Evolutionary conservation across 2,888 invertebrate species (phyloP).

Genomic region (Chaetoderma sp.): DNA sequence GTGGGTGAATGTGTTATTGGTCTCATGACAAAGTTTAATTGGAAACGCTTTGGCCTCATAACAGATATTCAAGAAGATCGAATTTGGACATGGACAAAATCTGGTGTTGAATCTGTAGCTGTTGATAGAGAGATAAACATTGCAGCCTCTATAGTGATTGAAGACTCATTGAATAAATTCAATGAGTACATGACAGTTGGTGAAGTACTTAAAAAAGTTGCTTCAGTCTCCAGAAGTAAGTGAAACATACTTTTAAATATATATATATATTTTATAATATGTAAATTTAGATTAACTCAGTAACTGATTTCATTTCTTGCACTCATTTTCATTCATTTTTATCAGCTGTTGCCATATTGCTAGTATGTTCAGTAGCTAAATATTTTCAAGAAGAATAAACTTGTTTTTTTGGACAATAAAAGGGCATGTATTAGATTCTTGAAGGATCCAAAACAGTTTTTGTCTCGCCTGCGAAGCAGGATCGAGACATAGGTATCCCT

Average conservation of each 20-base stretch:
- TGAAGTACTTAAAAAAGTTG: slow-evolving; percentile 22
- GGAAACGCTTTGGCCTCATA: slow-evolving; percentile 38
- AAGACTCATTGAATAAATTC: background rate
- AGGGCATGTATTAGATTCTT: no score
- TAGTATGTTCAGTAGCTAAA: no score
- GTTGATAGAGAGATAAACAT: slow-evolving; percentile 21
- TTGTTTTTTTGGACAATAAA: no score
- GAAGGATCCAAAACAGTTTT: no score
- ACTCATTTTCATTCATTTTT: no score
- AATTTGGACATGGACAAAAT: slow-evolving; percentile 40
- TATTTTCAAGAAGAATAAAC: no score
- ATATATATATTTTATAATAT: background rate
- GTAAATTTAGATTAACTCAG: background rate
- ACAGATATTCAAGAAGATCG: slow-evolving; percentile 35
- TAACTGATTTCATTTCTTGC: background rate
- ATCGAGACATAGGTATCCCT: no score
- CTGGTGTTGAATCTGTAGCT: slow-evolving; percentile 23
- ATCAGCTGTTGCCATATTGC: no score
- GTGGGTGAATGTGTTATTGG: slow-evolving; percentile 38
- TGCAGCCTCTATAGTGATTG: slow-evolving; percentile 16
- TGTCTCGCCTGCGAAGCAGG: no score
- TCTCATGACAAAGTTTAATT: slow-evolving; percentile 29
- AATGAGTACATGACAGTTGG: slow-evolving; percentile 4
- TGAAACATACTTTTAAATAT: background rate
- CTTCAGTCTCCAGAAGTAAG: slow-evolving; percentile 34